Evolutionary conservation across 2,113 vertebrate genomes (phyloP).

Genomic region (Microcebus griseorufus): DNA sequence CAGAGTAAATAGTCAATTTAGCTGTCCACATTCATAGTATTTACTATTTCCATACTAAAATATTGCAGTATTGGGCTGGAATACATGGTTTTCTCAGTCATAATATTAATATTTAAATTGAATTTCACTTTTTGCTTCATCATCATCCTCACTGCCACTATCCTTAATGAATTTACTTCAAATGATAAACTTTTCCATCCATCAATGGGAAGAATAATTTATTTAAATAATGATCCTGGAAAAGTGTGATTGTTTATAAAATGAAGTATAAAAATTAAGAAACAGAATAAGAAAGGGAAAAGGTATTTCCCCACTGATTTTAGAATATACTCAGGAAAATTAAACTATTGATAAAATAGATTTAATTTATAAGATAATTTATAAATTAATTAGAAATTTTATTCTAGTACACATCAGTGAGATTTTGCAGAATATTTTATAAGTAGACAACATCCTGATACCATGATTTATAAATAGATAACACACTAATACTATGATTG

Average conservation of each 20-base stretch:
- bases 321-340: not conserved
- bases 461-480: not conserved
- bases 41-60: slow-evolving; percentile 1
- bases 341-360: not conserved
- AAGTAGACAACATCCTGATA: not conserved
- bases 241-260: not conserved
- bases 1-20: not conserved
- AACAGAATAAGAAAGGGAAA: not conserved
- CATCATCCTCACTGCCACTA: not conserved
- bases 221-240: not conserved
- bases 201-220: not conserved
- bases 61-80: not conserved
- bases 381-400: not conserved
- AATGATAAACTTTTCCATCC: slow-evolving; percentile 7
- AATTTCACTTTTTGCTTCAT: not conserved
- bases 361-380: not conserved
- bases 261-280: not conserved
- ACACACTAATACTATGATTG: not conserved
- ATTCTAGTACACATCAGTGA: not conserved
- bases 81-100: not conserved
- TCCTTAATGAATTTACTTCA: not conserved
- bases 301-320: not conserved
- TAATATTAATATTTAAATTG: not conserved
- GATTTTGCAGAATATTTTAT: not conserved
- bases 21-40: not conserved